Evolutionary conservation across 2,113 vertebrate genomes (phyloP).

Genomic region (Turdus rufiventris): DNA sequence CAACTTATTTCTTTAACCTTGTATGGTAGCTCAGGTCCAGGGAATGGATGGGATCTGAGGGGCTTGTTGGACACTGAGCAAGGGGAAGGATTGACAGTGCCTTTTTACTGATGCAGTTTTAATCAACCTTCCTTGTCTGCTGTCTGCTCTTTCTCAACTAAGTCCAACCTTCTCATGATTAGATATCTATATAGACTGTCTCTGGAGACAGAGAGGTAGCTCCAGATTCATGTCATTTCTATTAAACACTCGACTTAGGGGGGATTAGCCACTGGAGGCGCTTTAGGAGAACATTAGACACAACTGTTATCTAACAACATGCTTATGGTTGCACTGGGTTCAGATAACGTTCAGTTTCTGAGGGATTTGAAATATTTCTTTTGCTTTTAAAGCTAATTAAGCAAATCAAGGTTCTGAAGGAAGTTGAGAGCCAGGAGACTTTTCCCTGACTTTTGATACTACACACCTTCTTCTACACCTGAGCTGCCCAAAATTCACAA

Average conservation of each 20-base stretch:
- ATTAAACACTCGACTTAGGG: not conserved
- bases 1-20: not conserved
- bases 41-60: not conserved
- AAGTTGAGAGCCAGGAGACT: not conserved
- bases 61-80: not conserved
- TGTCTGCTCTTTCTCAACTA: not conserved
- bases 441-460: not conserved
- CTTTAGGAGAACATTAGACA: not conserved
- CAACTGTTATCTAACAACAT: not conserved
- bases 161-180: not conserved
- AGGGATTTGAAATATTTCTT: conserved; percentile 13
- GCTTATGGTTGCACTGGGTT: not conserved
- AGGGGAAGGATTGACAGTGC: not conserved
- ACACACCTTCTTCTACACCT: not conserved
- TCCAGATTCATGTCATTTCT: conserved; percentile 4
- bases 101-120: not conserved
- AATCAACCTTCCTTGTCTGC: not conserved
- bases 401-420: not conserved
- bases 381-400: conserved; percentile 8
- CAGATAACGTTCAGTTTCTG: not conserved
- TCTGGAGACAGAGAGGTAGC: not conserved
- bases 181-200: conserved; percentile 14
- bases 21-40: not conserved
- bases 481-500: not conserved
- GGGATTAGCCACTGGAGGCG: not conserved